These are phyloP conservation scores for Aythya baeri DNA, from an alignment of 2,113 vertebrate genomes.

Conservation along the genomic window DNA sequence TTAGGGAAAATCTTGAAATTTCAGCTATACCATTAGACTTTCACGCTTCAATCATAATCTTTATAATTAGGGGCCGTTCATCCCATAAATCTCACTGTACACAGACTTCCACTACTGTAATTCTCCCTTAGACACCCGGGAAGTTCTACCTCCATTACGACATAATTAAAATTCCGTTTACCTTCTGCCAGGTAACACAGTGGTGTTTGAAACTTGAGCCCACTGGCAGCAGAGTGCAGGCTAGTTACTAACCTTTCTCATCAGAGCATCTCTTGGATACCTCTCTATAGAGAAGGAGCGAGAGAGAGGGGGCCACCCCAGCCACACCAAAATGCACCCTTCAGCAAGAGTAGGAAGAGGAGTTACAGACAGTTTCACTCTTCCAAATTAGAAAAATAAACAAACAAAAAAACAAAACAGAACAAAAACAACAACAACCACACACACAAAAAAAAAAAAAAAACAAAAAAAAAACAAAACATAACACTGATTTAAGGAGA, in stretches of 20 bases:
- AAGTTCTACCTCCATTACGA: neutral
- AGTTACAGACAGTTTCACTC: neutral
- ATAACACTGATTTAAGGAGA: neutral
- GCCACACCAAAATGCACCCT: neutral
- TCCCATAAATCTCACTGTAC: neutral
- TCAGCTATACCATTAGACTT: neutral
- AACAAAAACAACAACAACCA: no score
- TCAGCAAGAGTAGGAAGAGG: neutral
- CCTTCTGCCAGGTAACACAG: neutral
- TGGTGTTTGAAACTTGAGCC: neutral
- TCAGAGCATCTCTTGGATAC: neutral
- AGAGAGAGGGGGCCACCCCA: neutral
- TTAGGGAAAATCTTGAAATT: neutral
- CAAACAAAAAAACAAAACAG: no score
- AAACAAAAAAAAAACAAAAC: no score
- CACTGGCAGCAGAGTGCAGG: neutral
- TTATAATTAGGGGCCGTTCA: neutral
- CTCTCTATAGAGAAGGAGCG: neutral
- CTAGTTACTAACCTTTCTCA: neutral
- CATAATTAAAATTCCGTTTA: neutral
- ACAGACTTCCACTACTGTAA: neutral
- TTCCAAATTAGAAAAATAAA: neutral
- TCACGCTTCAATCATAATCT: neutral
- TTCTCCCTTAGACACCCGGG: neutral
- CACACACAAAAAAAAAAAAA: no score